Percentiles rank a stretch among this genome's conserved stretches.
Evolutionary conservation across 2,797 vertebrate genomes (phyloP).

Genomic region (Naso thynnoides): DNA sequence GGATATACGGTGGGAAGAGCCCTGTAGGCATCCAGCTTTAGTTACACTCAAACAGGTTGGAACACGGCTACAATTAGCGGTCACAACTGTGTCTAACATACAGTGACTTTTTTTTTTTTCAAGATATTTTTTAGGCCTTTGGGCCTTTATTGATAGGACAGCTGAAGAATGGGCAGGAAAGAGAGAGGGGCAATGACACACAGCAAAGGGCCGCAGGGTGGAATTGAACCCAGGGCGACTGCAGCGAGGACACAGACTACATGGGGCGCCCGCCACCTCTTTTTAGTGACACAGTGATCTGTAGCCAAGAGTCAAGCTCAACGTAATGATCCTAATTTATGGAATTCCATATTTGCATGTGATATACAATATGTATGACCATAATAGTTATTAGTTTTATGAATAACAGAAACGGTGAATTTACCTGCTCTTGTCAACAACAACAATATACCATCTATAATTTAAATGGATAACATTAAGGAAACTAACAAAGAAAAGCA

Average conservation of each 20-base stretch:
- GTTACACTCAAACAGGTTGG: constrained; percentile 40
- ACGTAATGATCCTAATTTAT: not conserved
- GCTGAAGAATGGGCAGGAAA: too few species aligned
- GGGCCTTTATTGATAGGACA: too few species aligned
- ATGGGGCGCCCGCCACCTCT: too few species aligned
- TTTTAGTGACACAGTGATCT: not conserved
- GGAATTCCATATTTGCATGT: not conserved
- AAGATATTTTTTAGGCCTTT: too few species aligned
- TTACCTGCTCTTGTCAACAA: not conserved
- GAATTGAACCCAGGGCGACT: too few species aligned
- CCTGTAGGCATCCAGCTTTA: constrained; percentile 49
- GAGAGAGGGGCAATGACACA: too few species aligned
- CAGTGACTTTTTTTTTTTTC: too few species aligned
- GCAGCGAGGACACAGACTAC: too few species aligned
- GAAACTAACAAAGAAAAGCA: not conserved
- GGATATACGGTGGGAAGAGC: constrained; percentile 41
- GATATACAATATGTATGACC: not conserved
- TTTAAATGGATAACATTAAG: not conserved
- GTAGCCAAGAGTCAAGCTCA: not conserved
- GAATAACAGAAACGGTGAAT: not conserved
- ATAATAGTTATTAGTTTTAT: not conserved
- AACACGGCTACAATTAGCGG: constrained; percentile 1
- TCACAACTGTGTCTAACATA: constrained; percentile 1
- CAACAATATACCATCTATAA: not conserved
- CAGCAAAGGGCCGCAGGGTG: too few species aligned